Base-by-base conservation (phyloP, 2,113 vertebrate genomes). In the Perca schrenkii region DNA sequence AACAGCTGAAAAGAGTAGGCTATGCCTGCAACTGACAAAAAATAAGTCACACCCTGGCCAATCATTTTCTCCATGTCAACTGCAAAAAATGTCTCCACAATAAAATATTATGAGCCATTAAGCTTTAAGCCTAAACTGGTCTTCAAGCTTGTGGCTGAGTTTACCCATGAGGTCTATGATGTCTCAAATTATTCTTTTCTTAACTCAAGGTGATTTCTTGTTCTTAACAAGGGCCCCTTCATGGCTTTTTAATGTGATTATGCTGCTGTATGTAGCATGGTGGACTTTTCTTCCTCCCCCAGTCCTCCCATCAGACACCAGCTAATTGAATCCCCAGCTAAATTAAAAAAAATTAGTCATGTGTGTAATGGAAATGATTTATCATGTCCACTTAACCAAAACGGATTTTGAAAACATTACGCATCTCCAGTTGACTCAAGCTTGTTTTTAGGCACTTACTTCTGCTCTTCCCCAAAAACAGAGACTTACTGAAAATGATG, bases 331-430 rank as follows among this genome's bases (percentile, higher is more conserved):
- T 88, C 79, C 86, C 73, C 25, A 73, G 86, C 80, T 91, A 92
- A 81, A 88, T 93, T 93, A 94, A 84, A 91, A 72, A 84, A 91
- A 86, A 93, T 92, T 91, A 82, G 89, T 88, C 91, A 91, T 80
- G 69, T 91, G 90, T 88, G 77, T 95, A 93, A 93, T 80, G 91
- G 86, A 91, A 91, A 91, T 93, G 92, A 94, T 85, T 93, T 90
- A 91, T 94, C 85, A 92, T 87, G 91, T 94, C 92, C 94, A 92
- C 90, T 90, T 94, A 93, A 93, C 85, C 85, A 91, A 95, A 95
- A 95, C 88, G 56, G 64, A 95, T 92, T 91, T 93, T 88, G 94
- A 94, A 94, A 92, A 91, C 91, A 91, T 12, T 2, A 82, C 91
- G 84, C 72, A 93, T 91, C 83, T 85, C 63, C 81, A 84, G 90